phyloP scores from a whole-genome alignment of 2,888 invertebrate species.

The Drosophila prostipennis region DNA sequence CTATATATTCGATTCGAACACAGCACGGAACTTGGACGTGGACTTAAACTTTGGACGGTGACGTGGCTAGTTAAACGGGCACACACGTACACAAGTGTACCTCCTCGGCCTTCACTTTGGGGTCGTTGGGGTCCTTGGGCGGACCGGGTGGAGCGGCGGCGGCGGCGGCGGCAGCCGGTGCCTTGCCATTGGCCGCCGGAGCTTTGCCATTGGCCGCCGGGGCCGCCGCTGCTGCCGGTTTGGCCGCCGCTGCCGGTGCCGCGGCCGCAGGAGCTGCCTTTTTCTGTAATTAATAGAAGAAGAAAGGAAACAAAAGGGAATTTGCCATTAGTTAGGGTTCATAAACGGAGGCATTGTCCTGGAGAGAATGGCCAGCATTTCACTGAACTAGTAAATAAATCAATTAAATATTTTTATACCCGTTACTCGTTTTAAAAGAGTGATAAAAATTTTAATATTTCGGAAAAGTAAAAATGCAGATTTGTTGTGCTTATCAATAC shows the following conservation, averaged over 20 bases:
- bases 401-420: background rate
- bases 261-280: constrained; percentile 71
- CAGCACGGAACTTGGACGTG: constrained; percentile 15
- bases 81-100: constrained; percentile 78
- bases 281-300: constrained; percentile 70
- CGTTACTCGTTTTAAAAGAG: too few species aligned
- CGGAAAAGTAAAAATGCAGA: too few species aligned
- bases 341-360: background rate
- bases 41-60: constrained; percentile 29
- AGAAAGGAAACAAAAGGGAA: background rate
- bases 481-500: too few species aligned
- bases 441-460: too few species aligned
- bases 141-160: constrained; percentile 77
- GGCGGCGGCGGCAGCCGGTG: constrained; percentile 65
- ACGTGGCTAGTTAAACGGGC: constrained; percentile 34
- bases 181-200: constrained; percentile 52
- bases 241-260: constrained; percentile 54
- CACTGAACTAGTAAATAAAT: background rate
- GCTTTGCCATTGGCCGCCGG: constrained; percentile 57
- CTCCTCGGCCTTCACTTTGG: constrained; percentile 82
- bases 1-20: background rate
- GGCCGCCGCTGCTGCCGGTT: constrained; percentile 55
- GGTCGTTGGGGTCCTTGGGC: constrained; percentile 81
- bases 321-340: background rate
- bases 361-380: constrained; percentile 1